Evolutionary conservation across 2,797 vertebrate genomes (phyloP).

Genomic region (Zenarchopterus dispar): DNA sequence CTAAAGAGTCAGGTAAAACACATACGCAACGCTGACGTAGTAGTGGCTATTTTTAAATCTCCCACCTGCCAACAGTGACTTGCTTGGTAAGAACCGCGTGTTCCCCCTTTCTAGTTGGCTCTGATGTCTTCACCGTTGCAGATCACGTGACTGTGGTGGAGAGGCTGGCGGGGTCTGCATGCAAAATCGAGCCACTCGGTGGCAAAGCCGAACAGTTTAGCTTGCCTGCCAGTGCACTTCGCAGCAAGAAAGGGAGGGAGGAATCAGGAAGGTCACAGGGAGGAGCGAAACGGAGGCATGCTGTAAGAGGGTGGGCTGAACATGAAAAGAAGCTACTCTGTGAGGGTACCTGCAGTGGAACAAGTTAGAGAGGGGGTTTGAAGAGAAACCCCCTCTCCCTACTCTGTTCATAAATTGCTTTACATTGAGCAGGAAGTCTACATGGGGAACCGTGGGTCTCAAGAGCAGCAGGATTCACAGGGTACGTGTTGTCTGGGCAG

Average conservation of each 20-base stretch:
- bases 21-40: slow-evolving; percentile 14
- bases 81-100: slow-evolving; percentile 11
- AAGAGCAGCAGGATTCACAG: slow-evolving; percentile 67
- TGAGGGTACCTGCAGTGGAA: slow-evolving; percentile 67
- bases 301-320: slow-evolving; percentile 61
- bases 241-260: slow-evolving; percentile 26
- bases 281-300: slow-evolving; percentile 60
- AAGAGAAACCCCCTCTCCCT: slow-evolving; percentile 48
- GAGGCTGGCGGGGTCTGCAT: slow-evolving; percentile 8
- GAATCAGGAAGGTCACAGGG: slow-evolving; percentile 72
- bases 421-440: slow-evolving; percentile 26
- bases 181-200: slow-evolving; percentile 21
- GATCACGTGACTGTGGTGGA: slow-evolving; percentile 36
- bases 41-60: slow-evolving; percentile 69
- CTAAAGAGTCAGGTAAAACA: slow-evolving; percentile 42
- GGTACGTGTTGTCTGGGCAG: slow-evolving; percentile 70
- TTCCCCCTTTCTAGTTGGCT: slow-evolving; percentile 15
- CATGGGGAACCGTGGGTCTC: slow-evolving; percentile 82
- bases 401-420: slow-evolving; percentile 19
- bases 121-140: slow-evolving; percentile 11
- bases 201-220: slow-evolving; percentile 20
- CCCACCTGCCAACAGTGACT: slow-evolving; percentile 26
- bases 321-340: slow-evolving; percentile 64
- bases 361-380: slow-evolving; percentile 54
- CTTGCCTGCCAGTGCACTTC: slow-evolving; percentile 15